Percentiles rank a stretch among this genome's conserved stretches.
These are phyloP conservation scores for Drosophila pseudotalamancana DNA, from an alignment of 2,888 invertebrate genomes.

Conservation along the genomic window DNA sequence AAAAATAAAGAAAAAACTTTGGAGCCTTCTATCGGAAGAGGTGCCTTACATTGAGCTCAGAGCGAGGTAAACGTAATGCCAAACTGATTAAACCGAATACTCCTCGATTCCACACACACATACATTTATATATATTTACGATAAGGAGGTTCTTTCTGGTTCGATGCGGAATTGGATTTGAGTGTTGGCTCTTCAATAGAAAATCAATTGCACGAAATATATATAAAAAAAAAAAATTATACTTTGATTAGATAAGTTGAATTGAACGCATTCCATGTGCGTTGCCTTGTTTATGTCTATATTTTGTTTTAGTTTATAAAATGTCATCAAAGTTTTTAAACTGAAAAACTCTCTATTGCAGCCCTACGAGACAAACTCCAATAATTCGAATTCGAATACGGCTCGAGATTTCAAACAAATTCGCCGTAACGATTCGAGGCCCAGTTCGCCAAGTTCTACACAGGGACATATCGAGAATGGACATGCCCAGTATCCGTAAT, in stretches of 20 bases:
- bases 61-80: constrained; percentile 17
- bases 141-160: constrained; percentile 40
- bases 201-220: constrained; percentile 70
- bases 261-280: constrained; percentile 8
- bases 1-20: neutral
- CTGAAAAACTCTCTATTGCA: constrained; percentile 83
- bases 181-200: constrained; percentile 55
- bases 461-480: constrained; percentile 83
- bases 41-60: constrained; percentile 9
- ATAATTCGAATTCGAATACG: constrained; percentile 72
- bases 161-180: constrained; percentile 33
- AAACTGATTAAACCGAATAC: constrained; percentile 29
- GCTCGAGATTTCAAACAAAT: constrained; percentile 85
- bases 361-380: constrained; percentile 86
- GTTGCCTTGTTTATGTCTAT: neutral
- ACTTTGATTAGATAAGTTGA: constrained; percentile 64
- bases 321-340: neutral
- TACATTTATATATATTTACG: neutral
- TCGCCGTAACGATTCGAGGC: constrained; percentile 85
- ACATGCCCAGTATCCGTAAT: constrained; percentile 84
- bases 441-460: constrained; percentile 83
- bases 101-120: neutral
- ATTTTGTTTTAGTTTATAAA: constrained; percentile 16
- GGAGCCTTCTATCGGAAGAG: constrained; percentile 4
- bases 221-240: constrained; percentile 50